Evolutionary conservation across 2,113 vertebrate genomes (phyloP), one percentile per base, ranked within the genome.

Genomic region (Pollachius pollachius): DNA sequence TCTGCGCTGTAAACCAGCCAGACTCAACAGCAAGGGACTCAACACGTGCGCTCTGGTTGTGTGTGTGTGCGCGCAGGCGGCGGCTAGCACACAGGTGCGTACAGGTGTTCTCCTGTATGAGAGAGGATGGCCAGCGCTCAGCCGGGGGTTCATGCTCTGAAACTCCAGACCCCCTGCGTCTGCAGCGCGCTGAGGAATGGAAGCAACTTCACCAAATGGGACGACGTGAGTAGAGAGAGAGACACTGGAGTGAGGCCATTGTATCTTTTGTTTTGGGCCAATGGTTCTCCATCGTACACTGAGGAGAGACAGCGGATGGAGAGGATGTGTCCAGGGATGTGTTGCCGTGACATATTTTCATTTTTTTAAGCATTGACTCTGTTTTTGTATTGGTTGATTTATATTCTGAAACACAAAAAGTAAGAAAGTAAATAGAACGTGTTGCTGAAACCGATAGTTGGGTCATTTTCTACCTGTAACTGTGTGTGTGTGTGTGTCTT

Each of bases 131-230:
- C 95, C 70, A 94, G 94, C 34, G 95, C 93, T 85, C 94, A 94
- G 89, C 94, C 95, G 37, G 94, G 95, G 84, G 95, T 96, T 80
- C 95, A 96, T 65, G 92, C 95, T 41, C 84, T 96, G 84, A 95
- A 95, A 89, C 93, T 96, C 90, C 94, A 95, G 88, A 92, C 93
- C 74, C 91, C 94, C 62, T 83, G 84, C 21, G 94, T 96, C 41
- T 93, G 92, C 52, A 87, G 90, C 63, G 93, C 90, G 52, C 92
- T 96, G 83, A 92, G 89, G 81, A 93, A 91, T 75, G 95, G 95
- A 81, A 95, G 94, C 87, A 95, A 94, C 90, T 96, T 96, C 90
- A 95, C 94, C 75, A 96, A 95, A 92, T 96, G 95, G 95, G 95
- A 96, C 79, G 95, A 96, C 93, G 95, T 96, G 85, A 93, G 93